phyloP scores from a whole-genome alignment of 2,113 vertebrate genomes.

The Zosterops lateralis region DNA sequence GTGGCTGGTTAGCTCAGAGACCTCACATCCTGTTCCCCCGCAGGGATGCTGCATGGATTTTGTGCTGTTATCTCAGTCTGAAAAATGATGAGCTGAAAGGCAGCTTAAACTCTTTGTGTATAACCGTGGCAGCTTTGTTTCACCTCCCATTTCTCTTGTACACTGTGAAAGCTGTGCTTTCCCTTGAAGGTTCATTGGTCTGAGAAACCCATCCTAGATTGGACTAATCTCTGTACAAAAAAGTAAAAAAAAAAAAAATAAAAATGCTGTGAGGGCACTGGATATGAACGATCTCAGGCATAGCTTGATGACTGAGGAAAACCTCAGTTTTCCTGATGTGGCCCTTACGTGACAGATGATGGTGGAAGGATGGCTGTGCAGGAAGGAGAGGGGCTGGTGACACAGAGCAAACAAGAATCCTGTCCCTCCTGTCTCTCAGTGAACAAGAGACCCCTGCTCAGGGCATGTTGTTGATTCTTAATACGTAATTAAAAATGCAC shows the following conservation, averaged over 20 bases:
- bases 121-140: background rate
- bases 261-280: background rate
- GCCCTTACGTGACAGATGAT: background rate
- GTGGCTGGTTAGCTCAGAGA: background rate
- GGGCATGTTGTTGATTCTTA: rapidly evolving
- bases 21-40: rapidly evolving
- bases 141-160: background rate
- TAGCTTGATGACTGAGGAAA: background rate
- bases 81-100: slow-evolving; percentile 13
- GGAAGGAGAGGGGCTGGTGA: background rate
- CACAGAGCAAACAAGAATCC: background rate
- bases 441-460: background rate
- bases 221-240: background rate
- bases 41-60: background rate
- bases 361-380: background rate
- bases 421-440: background rate
- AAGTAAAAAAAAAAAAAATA: background rate
- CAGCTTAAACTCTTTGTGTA: background rate
- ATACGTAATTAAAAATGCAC: background rate
- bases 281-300: background rate
- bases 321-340: background rate
- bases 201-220: background rate
- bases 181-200: background rate
- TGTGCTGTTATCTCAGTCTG: background rate
- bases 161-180: background rate